These are phyloP conservation scores for Coptodon rendalli DNA, from an alignment of 2,113 vertebrate genomes.

Conservation along the genomic window DNA sequence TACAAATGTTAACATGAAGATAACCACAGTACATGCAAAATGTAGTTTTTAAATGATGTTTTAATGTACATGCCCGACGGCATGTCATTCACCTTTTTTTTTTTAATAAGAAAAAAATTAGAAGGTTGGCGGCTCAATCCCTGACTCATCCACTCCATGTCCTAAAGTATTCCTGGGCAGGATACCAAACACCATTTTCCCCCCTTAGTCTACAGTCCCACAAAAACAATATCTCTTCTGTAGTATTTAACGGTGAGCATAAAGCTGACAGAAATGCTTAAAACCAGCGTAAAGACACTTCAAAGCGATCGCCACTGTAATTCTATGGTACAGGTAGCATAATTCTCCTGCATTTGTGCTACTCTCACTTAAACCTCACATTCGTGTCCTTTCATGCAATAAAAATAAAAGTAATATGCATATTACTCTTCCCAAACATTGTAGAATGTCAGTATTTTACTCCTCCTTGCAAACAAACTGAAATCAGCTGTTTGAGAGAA, in stretches of 20 bases:
- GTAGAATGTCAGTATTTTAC: not conserved
- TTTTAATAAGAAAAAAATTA: fast-evolving
- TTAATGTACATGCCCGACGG: fast-evolving
- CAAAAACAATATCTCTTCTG: not conserved
- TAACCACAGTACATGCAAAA: not conserved
- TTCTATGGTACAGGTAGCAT: not conserved
- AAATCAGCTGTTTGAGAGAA: not conserved
- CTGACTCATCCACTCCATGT: not conserved
- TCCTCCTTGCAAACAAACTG: not conserved
- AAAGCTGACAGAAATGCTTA: not conserved
- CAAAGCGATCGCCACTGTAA: not conserved
- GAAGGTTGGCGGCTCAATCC: not conserved
- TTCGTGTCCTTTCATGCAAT: not conserved
- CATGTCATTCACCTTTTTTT: not conserved
- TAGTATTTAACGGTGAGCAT: not conserved
- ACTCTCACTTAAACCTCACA: not conserved
- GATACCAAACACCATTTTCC: not conserved
- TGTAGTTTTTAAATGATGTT: not conserved
- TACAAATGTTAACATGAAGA: not conserved
- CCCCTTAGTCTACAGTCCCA: not conserved
- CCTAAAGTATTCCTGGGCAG: not conserved
- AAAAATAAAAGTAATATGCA: not conserved
- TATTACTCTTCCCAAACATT: not conserved
- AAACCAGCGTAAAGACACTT: not conserved
- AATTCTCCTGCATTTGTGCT: not conserved